Evolutionary conservation across 2,113 vertebrate species (phyloP).

Genomic region (Ageneiosus marmoratus): DNA sequence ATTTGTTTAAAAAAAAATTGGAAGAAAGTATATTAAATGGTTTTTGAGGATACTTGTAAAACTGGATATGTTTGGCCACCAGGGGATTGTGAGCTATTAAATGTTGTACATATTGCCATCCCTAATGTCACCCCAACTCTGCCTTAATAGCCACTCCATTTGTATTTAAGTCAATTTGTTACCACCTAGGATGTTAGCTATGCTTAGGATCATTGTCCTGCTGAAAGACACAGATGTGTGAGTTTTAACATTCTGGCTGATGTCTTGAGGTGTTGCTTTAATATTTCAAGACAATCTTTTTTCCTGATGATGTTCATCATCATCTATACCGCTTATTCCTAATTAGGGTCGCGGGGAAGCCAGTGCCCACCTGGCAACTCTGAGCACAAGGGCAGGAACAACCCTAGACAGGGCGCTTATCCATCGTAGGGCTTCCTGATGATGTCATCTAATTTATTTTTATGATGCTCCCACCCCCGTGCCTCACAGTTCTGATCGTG

Average conservation of each 20-base stretch:
- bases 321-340: too few species aligned
- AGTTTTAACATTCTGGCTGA: neutral
- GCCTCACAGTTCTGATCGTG: too few species aligned
- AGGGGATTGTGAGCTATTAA: neutral
- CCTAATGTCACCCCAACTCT: neutral
- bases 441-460: too few species aligned
- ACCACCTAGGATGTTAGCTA: neutral
- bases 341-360: too few species aligned
- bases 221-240: neutral
- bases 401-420: too few species aligned
- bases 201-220: neutral
- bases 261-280: neutral
- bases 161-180: neutral
- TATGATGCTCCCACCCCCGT: too few species aligned
- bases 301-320: too few species aligned
- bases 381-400: too few species aligned
- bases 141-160: neutral
- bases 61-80: neutral
- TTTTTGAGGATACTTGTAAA: neutral
- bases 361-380: too few species aligned
- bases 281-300: too few species aligned
- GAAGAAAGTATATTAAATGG: neutral
- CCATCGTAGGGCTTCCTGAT: too few species aligned
- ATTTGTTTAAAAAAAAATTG: neutral
- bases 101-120: neutral